Percentiles rank a stretch among this genome's conserved stretches.
These are phyloP conservation scores for Spodoptera frugiperda DNA, from an alignment of 1,140 invertebrate species.

Conservation along the genomic window DNA sequence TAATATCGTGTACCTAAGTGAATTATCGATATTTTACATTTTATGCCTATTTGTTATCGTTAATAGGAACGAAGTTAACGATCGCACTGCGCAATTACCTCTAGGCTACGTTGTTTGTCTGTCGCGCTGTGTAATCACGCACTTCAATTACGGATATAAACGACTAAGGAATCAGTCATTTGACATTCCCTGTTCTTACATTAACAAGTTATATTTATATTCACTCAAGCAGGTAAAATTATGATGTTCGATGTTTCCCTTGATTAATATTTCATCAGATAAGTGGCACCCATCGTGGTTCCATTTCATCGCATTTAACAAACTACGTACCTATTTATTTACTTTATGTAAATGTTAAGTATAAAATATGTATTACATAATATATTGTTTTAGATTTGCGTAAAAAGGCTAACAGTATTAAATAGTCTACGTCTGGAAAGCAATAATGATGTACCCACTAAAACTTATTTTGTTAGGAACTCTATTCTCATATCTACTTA, in stretches of 20 bases:
- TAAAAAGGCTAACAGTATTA: too few relatives aligned
- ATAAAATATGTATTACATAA: too few relatives aligned
- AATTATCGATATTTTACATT: constrained; percentile 58
- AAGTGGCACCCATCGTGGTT: neutral
- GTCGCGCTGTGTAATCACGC: constrained; percentile 8
- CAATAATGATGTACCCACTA: too few relatives aligned
- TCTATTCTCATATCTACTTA: too few relatives aligned
- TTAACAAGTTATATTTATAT: neutral
- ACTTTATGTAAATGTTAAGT: too few relatives aligned
- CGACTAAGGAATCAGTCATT: constrained; percentile 34
- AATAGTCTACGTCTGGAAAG: too few relatives aligned
- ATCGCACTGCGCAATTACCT: constrained; percentile 45
- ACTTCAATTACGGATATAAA: constrained; percentile 23
- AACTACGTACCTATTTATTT: too few relatives aligned
- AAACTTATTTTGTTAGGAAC: too few relatives aligned
- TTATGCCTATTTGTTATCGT: constrained; percentile 50
- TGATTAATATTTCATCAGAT: constrained; percentile 1
- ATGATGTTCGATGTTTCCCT: neutral
- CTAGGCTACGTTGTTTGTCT: constrained; percentile 38
- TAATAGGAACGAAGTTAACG: constrained; percentile 44
- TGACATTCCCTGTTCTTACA: constrained; percentile 18
- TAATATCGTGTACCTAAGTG: constrained; percentile 75
- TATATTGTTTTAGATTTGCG: too few relatives aligned
- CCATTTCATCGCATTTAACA: too few relatives aligned
- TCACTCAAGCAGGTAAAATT: neutral